Base-by-base conservation (phyloP, 1,140 invertebrate genomes). In the Drosophila guanche region DNA sequence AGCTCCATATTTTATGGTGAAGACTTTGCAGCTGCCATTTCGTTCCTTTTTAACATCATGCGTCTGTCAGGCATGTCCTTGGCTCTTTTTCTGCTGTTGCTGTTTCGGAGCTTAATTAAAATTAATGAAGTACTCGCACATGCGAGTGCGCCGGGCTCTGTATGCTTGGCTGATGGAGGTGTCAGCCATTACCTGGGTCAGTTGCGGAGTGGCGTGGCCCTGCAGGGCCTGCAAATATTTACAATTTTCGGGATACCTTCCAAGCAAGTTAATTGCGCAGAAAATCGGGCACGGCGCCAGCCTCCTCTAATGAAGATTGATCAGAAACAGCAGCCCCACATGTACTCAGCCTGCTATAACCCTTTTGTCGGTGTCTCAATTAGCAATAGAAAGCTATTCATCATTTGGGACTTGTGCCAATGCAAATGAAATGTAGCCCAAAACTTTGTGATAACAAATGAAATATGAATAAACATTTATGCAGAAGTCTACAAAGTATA, bases 51-150 rank as follows among this genome's bases (percentile, higher is more conserved):
- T 27, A 1, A 7, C 29, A 8, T 33, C 29, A 33, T 8, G 29
- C 33, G 12, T 12, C 33, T 37, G 33, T 1, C 33, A 22, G 45
- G 8, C 10, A 8, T 47, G 10, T 12, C 20, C 20, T 47, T 12
- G 45, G 8, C 16, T 20, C 48, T 55, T 41, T 66, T 71, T 65
- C 33, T 76, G 76, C 65, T 71, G 61, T 33, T 65, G 80, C 81
- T 76, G 72, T 76, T 37, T 10, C 76, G 76, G 55, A 71, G 80
- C 76, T 79, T 84, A 85, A 84, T 85, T 85, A 85, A 84, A 84
- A 84, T 84, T 85, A 84, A 84, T 84, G 80, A 84, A 84, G 76
- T 85, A 76, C 80, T 20, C 16, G 16, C 16, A 20, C 16, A 72
- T 8, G 8, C 29, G 29, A 3, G 29, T 8, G 8, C 29, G 2